These are phyloP conservation scores for Fundulus diaphanus DNA, from an alignment of 2,797 vertebrate genomes.

Conservation along the genomic window DNA sequence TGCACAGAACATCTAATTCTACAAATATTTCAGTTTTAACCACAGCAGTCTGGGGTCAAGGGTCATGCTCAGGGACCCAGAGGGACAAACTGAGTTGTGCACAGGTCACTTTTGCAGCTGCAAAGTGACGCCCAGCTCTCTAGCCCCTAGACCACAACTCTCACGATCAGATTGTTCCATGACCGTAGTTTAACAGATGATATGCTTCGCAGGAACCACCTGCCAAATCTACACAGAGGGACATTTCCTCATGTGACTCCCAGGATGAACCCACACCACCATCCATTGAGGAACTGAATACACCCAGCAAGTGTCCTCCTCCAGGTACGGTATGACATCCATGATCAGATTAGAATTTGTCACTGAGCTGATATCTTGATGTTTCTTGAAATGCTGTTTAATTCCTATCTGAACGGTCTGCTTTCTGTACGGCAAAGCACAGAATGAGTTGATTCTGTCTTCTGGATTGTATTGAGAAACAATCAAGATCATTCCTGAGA, in stretches of 20 bases:
- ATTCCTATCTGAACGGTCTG: too few species aligned
- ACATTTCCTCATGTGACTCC: neutral
- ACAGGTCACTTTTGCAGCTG: too few species aligned
- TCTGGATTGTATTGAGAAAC: too few species aligned
- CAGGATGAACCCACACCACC: conserved; percentile 26
- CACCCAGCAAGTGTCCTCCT: conserved; percentile 1
- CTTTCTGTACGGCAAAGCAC: too few species aligned
- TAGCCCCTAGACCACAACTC: too few species aligned
- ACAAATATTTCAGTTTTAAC: neutral
- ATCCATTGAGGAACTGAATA: conserved; percentile 12
- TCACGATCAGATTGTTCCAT: too few species aligned
- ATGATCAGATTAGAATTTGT: neutral
- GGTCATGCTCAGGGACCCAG: too few species aligned
- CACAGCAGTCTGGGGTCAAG: too few species aligned
- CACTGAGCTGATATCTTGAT: neutral
- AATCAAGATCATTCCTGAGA: too few species aligned
- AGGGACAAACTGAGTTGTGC: too few species aligned
- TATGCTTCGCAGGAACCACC: conserved; percentile 4
- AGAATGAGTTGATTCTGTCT: too few species aligned
- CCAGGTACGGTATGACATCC: conserved; percentile 51
- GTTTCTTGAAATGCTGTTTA: neutral
- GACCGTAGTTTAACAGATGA: neutral
- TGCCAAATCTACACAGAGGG: neutral
- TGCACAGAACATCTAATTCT: neutral
- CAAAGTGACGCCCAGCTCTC: too few species aligned